Percentiles rank a stretch among this genome's conserved stretches.
Evolutionary conservation across 2,888 invertebrate species (phyloP).

Genomic region (Nomada fucata): DNA sequence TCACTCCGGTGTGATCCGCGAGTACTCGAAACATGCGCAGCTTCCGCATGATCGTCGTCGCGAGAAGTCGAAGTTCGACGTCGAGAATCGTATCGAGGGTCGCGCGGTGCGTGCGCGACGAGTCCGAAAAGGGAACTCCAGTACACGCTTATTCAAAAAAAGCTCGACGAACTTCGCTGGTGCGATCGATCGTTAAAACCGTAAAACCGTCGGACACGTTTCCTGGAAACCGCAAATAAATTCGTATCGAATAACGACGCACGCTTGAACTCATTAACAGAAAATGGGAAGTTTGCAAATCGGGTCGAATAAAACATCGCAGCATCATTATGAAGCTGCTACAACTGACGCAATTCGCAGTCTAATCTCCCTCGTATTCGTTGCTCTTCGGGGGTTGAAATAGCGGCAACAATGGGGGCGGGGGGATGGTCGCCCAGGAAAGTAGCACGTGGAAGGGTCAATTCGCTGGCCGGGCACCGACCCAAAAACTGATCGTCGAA

Average conservation of each 20-base stretch:
- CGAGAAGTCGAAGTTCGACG: conserved; percentile 8
- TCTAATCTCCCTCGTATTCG: conserved; percentile 4
- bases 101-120: neutral
- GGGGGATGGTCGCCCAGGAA: neutral
- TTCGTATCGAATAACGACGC: neutral
- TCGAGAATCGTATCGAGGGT: conserved; percentile 10
- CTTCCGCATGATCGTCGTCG: conserved; percentile 16
- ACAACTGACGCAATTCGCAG: neutral
- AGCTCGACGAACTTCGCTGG: conserved; percentile 22
- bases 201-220: neutral
- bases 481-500: conserved; percentile 73
- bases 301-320: neutral
- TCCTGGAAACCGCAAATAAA: neutral
- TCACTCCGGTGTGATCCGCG: no score
- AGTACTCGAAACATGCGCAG: conserved; percentile 26
- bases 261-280: neutral
- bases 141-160: conserved; percentile 8
- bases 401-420: conserved; percentile 9
- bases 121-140: neutral
- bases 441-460: conserved; percentile 17
- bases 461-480: conserved; percentile 31
- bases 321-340: neutral
- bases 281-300: neutral
- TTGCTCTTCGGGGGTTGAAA: neutral
- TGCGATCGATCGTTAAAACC: conserved; percentile 5